Percentiles rank a stretch among this genome's conserved stretches.
phyloP scores from a whole-genome alignment of 2,888 invertebrate genomes.

The Therioaphis trifolii region DNA sequence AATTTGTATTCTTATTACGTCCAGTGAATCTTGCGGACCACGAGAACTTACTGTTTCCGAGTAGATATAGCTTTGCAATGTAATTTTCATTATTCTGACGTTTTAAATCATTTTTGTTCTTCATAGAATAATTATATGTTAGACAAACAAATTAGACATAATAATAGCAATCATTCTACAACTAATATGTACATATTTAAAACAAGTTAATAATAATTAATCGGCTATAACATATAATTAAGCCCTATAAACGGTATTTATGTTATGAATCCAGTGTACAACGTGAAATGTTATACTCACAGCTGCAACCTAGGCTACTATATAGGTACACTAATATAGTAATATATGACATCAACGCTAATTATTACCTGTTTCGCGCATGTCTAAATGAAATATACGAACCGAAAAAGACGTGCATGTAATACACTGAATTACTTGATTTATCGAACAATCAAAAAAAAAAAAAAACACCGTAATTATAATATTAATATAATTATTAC shows the following conservation, averaged over 20 bases:
- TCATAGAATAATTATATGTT: neutral
- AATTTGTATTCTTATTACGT: too few relatives aligned
- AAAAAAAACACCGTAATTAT: neutral
- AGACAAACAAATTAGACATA: neutral
- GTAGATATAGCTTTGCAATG: neutral
- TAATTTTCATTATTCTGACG: neutral
- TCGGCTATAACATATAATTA: constrained; percentile 23
- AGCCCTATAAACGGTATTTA: constrained; percentile 9
- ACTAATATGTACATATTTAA: neutral
- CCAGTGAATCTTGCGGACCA: too few relatives aligned
- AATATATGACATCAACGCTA: constrained; percentile 32
- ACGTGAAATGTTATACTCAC: constrained; percentile 43
- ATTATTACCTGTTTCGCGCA: constrained; percentile 51
- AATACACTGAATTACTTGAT: constrained; percentile 11
- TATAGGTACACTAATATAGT: too few relatives aligned
- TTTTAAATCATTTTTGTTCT: neutral
- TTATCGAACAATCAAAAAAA: constrained; percentile 10
- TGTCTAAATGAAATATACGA: constrained; percentile 24
- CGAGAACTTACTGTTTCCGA: neutral
- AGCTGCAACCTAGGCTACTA: constrained; percentile 17
- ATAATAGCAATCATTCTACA: neutral
- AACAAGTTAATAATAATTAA: constrained; percentile 38
- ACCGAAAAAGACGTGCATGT: neutral
- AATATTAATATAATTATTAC: too few relatives aligned
- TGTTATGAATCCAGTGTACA: constrained; percentile 34